Evolutionary conservation across 2,113 vertebrate species (phyloP), one percentile per base, ranked within the genome.

Genomic region (Brevimyrus niger): DNA sequence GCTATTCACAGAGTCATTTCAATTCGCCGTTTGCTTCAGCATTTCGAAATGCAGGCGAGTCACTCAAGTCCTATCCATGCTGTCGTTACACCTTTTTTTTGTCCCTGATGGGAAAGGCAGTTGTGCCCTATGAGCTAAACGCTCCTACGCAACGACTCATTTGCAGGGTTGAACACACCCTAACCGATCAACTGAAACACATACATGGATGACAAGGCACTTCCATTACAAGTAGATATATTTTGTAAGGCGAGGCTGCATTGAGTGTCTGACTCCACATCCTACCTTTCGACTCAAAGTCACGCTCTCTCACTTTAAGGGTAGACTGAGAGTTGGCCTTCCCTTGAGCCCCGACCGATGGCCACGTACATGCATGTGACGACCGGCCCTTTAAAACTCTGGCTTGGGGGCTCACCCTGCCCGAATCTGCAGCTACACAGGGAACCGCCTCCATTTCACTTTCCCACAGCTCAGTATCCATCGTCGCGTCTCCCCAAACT

Each of bases 1-100:
- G 82, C 87, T 35, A 90, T 91, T 89, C 89, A 86, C 90, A 89
- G 91, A 73, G 86, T 46, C 31, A 47, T 90, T 80, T 83, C 83
- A 91, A 91, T 91, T 92, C 53, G 84, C 90, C 69, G 87, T 31
- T 86, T 82, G 27, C 69, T 76, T 85, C 87, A 87, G 65, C 38
- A 87, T 90, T 55, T 1, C 88, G 44, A 86, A 44, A 19, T 53
- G 44, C 31, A 82, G 53, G 53, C 76, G 0, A 84, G 88, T 84
- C 76, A 85, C 42, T 51, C 48, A 46, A 61, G 38, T 48, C 83
- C 88, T 89, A 73, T 44, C 53, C 46, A 44, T 51, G 27, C 88
- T 47, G 80, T 61, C 10, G 23, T 89, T 42, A 9, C 27, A 38
- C 69, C 27, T 46, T 47, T 46, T 47, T 48, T 85, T 48, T 85